Percentiles rank a stretch among this genome's conserved stretches.
phyloP scores from a whole-genome alignment of 2,888 invertebrate species.

The Tridacna crocea region DNA sequence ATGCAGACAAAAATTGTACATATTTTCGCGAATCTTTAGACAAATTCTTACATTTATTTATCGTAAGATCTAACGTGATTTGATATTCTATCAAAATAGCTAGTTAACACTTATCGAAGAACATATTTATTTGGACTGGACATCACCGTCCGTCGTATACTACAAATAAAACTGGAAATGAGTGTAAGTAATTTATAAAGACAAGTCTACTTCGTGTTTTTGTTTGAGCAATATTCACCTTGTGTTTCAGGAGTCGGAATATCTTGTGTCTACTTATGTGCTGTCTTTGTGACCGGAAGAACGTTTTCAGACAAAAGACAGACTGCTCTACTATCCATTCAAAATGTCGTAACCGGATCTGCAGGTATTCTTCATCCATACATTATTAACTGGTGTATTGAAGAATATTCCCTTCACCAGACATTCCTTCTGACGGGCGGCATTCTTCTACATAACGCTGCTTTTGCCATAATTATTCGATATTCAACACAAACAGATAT shows the following conservation, averaged over 20 bases:
- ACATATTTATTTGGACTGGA: too few species aligned
- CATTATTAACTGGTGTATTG: background rate
- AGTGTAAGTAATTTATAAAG: too few species aligned
- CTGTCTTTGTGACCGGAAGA: conserved; percentile 4
- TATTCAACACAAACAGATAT: background rate
- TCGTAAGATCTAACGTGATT: too few species aligned
- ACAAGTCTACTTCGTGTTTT: too few species aligned
- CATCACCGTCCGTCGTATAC: too few species aligned
- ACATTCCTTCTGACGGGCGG: conserved; percentile 6
- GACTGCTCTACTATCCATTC: conserved; percentile 3
- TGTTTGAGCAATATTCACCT: background rate
- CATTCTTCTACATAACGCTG: background rate
- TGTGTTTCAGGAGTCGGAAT: conserved; percentile 2
- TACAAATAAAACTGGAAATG: too few species aligned
- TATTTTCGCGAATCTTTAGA: too few species aligned
- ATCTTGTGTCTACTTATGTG: background rate
- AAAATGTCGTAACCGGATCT: background rate
- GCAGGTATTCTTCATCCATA: background rate
- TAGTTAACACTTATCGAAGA: too few species aligned
- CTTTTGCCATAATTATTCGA: background rate
- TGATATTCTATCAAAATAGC: too few species aligned
- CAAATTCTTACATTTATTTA: too few species aligned
- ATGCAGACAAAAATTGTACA: too few species aligned
- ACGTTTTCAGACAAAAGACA: conserved; percentile 2
- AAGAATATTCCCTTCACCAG: background rate